phyloP scores from a whole-genome alignment of 2,797 vertebrate species.

The Sebastes elongatus region DNA sequence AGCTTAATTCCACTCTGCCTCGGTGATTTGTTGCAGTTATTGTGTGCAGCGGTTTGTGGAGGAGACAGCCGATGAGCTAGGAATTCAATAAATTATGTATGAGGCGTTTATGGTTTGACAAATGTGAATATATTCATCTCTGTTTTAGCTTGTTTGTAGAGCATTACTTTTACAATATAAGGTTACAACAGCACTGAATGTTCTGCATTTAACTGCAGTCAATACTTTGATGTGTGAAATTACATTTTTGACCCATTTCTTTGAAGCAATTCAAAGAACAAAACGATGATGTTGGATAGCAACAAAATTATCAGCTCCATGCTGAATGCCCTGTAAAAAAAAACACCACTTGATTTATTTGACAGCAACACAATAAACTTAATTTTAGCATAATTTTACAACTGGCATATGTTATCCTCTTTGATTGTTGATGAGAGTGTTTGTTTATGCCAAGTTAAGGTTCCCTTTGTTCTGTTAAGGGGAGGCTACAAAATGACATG shows the following conservation, averaged over 20 bases:
- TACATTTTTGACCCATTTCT: background rate
- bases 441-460: constrained; percentile 38
- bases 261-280: constrained; percentile 12
- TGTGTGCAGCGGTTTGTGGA: constrained; percentile 35
- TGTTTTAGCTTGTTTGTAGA: constrained; percentile 21
- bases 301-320: constrained; percentile 7
- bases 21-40: constrained; percentile 54
- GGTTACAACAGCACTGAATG: constrained; percentile 3
- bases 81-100: constrained; percentile 53
- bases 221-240: constrained; percentile 2
- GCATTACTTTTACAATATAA: constrained; percentile 8
- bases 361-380: constrained; percentile 33
- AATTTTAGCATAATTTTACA: constrained; percentile 9
- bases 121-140: constrained; percentile 15
- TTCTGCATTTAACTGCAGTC: constrained; percentile 22
- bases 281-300: constrained; percentile 11
- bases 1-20: constrained; percentile 32
- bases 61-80: constrained; percentile 24
- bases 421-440: constrained; percentile 32
- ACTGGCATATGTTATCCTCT: constrained; percentile 9
- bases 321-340: background rate
- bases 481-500: constrained; percentile 24
- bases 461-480: constrained; percentile 25
- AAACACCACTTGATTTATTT: constrained; percentile 7
- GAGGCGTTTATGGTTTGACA: constrained; percentile 39